phyloP scores from a whole-genome alignment of 2,888 invertebrate species.

The Eurytoma californica region DNA sequence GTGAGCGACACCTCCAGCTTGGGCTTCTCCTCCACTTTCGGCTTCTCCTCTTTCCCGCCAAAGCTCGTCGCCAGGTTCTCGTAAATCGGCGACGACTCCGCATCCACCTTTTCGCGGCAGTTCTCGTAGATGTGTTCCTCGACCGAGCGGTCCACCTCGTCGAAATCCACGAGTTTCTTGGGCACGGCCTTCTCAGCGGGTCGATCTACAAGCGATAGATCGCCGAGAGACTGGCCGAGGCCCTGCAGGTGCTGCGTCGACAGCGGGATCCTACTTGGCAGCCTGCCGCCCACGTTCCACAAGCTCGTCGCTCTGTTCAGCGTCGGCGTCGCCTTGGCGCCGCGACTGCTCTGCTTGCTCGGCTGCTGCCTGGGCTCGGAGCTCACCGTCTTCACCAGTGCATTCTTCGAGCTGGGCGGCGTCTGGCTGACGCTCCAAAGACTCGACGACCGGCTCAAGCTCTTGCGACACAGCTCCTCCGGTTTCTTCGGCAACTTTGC shows the following conservation, averaged over 20 bases:
- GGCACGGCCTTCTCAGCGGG: conserved; percentile 60
- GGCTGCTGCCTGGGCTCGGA: conserved; percentile 3
- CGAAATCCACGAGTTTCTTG: conserved; percentile 59
- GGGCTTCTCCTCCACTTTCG: conserved; percentile 60
- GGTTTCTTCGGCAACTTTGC: conserved; percentile 65
- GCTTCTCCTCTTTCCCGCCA: conserved; percentile 12
- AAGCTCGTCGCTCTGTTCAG: conserved; percentile 70
- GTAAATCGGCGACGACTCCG: conserved; percentile 63
- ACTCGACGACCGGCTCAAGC: conserved; percentile 68
- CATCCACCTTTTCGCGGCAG: conserved; percentile 62
- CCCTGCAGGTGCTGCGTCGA: conserved; percentile 64
- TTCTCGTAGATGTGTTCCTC: conserved; percentile 70
- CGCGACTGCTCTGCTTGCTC: conserved; percentile 26
- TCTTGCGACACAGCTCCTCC: conserved; percentile 64
- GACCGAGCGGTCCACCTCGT: conserved; percentile 68
- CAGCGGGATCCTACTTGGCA: conserved; percentile 71
- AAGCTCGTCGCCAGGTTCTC: conserved; percentile 60
- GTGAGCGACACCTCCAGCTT: conserved; percentile 67
- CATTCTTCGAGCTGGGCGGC: conserved; percentile 14
- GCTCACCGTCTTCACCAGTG: conserved; percentile 25
- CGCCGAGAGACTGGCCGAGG: conserved; percentile 71
- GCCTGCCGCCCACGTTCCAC: conserved; percentile 66
- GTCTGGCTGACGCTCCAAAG: conserved; percentile 64
- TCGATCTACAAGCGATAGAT: conserved; percentile 71
- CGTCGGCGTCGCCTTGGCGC: conserved; percentile 9